Percentiles rank a stretch among this genome's conserved stretches.
Conservation (phyloP, 2,113 vertebrate genomes). For the Odontesthes bonariensis region DNA sequence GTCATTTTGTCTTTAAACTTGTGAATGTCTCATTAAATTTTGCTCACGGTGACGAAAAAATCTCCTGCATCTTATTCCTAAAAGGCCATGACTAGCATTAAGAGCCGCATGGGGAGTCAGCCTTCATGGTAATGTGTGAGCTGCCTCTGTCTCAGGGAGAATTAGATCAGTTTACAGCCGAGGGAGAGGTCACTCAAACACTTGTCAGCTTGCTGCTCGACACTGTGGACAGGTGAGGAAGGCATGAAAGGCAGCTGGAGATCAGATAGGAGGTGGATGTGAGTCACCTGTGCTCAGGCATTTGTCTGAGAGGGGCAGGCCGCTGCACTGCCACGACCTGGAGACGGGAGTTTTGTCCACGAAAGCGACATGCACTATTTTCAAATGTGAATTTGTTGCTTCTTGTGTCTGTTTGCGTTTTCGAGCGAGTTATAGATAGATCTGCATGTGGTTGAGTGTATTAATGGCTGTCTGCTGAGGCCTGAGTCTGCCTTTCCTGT, state of each 20-base stretch:
- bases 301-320: slow-evolving; percentile 18
- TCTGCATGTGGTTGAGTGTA: slow-evolving; percentile 27
- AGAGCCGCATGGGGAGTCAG: slow-evolving; percentile 8
- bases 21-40: slow-evolving; percentile 47
- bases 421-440: slow-evolving; percentile 5
- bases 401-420: slow-evolving; percentile 14
- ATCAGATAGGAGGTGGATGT: slow-evolving; percentile 17
- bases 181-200: slow-evolving; percentile 29
- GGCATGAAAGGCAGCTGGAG: slow-evolving; percentile 53
- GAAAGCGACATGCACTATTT: slow-evolving; percentile 8
- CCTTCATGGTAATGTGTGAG: slow-evolving; percentile 33
- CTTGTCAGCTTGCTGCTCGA: slow-evolving; percentile 5
- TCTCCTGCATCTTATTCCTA: slow-evolving; percentile 18
- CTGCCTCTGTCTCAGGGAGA: slow-evolving; percentile 27
- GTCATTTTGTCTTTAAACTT: slow-evolving; percentile 38
- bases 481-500: slow-evolving; percentile 51
- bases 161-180: slow-evolving; percentile 52
- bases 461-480: slow-evolving; percentile 46
- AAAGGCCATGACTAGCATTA: slow-evolving; percentile 33
- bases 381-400: slow-evolving; percentile 15
- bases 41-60: slow-evolving; percentile 4
- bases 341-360: not conserved
- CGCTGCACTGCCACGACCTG: not conserved
- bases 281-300: slow-evolving; percentile 34
- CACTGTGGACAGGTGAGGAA: slow-evolving; percentile 55